phyloP scores from a whole-genome alignment of 2,113 vertebrate species.

The Casuarius casuarius region DNA sequence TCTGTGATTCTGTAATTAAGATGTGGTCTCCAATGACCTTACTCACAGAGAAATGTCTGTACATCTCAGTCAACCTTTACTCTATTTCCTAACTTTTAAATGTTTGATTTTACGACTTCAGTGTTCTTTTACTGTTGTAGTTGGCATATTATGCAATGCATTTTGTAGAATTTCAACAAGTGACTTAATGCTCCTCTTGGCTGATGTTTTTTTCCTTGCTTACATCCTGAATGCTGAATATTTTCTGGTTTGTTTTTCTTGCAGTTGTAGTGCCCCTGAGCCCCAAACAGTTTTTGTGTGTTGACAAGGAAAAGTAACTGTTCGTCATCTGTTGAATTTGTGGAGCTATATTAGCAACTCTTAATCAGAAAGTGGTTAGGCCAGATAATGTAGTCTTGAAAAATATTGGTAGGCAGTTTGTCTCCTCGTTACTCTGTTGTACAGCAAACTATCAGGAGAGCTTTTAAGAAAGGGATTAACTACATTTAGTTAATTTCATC shows the following conservation, averaged over 20 bases:
- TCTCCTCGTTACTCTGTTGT: neutral
- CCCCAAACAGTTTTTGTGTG: neutral
- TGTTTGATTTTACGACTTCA: neutral
- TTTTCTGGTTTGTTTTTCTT: neutral
- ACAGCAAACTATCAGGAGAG: neutral
- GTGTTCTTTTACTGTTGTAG: neutral
- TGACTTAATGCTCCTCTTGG: accelerated
- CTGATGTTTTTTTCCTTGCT: neutral
- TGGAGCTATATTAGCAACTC: neutral
- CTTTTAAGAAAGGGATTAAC: neutral
- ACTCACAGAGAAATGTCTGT: accelerated
- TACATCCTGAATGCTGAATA: neutral
- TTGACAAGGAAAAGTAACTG: neutral
- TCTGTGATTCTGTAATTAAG: neutral
- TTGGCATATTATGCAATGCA: accelerated
- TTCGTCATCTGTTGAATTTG: neutral
- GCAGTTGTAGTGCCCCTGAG: neutral
- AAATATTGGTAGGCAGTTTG: neutral
- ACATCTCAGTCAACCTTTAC: neutral
- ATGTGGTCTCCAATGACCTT: no score
- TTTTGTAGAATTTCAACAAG: neutral
- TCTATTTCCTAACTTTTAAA: neutral
- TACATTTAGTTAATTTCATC: neutral
- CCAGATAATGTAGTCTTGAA: neutral
- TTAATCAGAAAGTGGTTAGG: neutral